Conservation (phyloP, 2,888 invertebrate genomes). For the Pterostichus madidus region DNA sequence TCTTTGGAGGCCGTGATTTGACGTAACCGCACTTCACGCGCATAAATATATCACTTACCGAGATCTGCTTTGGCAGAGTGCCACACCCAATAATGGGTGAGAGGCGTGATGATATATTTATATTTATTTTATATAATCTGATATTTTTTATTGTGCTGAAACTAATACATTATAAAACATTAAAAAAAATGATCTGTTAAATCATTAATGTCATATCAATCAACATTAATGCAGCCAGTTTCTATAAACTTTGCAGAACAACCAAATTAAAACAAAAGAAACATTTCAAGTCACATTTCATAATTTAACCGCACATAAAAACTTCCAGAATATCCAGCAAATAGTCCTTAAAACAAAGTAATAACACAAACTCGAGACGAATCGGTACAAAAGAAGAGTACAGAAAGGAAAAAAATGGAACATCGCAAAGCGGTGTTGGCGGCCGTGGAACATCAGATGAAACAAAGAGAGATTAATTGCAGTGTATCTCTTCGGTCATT, state of each 20-base stretch:
- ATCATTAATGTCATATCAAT: slow-evolving; percentile 29
- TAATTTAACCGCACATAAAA: slow-evolving; percentile 63
- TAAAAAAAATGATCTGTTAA: not conserved
- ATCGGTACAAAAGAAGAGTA: slow-evolving; percentile 41
- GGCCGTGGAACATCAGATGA: slow-evolving; percentile 51
- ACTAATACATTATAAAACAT: too few species aligned
- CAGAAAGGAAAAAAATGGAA: slow-evolving; percentile 54
- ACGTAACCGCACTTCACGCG: too few species aligned
- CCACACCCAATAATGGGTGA: too few species aligned
- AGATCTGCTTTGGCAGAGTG: too few species aligned
- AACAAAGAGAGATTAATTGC: slow-evolving; percentile 65
- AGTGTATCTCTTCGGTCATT: slow-evolving; percentile 64
- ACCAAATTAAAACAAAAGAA: slow-evolving; percentile 51
- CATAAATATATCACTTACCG: too few species aligned
- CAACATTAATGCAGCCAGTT: slow-evolving; percentile 29
- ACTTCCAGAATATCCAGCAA: slow-evolving; percentile 53
- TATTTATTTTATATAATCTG: too few species aligned
- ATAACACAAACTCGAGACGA: slow-evolving; percentile 57
- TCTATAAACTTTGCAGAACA: slow-evolving; percentile 39
- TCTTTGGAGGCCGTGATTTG: too few species aligned
- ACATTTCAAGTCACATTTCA: slow-evolving; percentile 45
- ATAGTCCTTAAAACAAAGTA: slow-evolving; percentile 59
- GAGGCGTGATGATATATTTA: too few species aligned
- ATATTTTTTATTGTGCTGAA: too few species aligned
- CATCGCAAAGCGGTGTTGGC: slow-evolving; percentile 26